These are phyloP conservation scores for Latrodectus hesperus DNA, from an alignment of 2,888 invertebrate species.

Conservation along the genomic window DNA sequence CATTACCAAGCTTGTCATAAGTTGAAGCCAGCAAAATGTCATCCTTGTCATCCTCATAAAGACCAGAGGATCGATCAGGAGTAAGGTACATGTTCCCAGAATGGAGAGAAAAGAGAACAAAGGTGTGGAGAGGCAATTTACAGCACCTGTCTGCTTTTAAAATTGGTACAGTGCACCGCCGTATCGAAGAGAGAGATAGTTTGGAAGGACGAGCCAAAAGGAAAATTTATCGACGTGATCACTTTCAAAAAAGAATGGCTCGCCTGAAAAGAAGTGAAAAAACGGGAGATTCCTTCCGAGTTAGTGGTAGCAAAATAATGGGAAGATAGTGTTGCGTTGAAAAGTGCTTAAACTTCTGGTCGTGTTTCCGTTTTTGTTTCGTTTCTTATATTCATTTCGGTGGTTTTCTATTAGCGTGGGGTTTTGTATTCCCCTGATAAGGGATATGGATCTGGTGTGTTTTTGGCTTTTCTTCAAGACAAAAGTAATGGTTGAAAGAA, in stretches of 20 bases:
- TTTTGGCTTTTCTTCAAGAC: too few relatives aligned
- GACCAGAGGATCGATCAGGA: too few relatives aligned
- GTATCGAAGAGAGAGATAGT: constrained; percentile 18
- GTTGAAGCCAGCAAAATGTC: too few relatives aligned
- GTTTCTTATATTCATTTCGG: background rate
- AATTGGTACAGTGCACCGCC: constrained; percentile 45
- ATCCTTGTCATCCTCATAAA: too few relatives aligned
- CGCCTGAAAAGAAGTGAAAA: background rate
- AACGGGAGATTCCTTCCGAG: background rate
- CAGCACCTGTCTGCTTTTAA: constrained; percentile 43
- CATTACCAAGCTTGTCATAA: too few relatives aligned
- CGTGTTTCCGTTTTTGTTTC: constrained; percentile 6
- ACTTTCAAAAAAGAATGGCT: constrained; percentile 33
- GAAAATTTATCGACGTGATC: constrained; percentile 57
- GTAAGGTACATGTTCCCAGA: too few relatives aligned
- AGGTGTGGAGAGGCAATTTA: constrained; percentile 51
- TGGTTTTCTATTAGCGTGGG: constrained; percentile 24
- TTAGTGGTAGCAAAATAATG: constrained; percentile 23
- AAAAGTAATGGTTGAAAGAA: too few relatives aligned
- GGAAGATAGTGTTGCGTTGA: constrained; percentile 38
- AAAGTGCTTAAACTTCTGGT: constrained; percentile 27
- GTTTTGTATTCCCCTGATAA: too few relatives aligned
- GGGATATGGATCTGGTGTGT: too few relatives aligned
- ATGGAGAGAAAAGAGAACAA: background rate
- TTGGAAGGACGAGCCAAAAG: constrained; percentile 21